A percentile compares a stretch with the other conserved stretches of the same genome.
Evolutionary conservation across 2,113 vertebrate species (phyloP).

Genomic region (Shinisaurus crocodilurus): DNA sequence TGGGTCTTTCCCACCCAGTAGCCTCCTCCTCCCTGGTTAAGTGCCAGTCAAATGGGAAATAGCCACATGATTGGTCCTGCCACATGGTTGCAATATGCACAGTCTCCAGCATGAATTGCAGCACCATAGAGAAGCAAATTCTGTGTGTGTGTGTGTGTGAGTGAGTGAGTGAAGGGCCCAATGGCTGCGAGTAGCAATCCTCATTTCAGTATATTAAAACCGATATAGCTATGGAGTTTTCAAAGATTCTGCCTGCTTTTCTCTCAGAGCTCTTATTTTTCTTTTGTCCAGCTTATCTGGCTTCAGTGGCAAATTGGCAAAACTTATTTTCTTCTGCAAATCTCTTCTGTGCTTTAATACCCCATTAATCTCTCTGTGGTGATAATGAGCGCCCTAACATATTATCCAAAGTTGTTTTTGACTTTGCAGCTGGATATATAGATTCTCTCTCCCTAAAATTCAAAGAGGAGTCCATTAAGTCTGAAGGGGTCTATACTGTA

Average conservation of each 20-base stretch:
- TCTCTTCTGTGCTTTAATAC: background rate
- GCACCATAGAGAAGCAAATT: background rate
- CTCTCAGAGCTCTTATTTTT: background rate
- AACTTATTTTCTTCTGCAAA: constrained; percentile 9
- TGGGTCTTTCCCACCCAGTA: background rate
- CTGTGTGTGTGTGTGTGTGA: background rate
- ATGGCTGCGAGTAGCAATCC: background rate
- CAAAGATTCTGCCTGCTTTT: background rate
- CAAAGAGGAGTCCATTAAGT: constrained; percentile 2
- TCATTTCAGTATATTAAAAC: background rate
- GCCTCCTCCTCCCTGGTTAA: background rate
- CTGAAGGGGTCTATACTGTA: no score
- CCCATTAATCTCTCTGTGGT: background rate
- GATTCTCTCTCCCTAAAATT: background rate
- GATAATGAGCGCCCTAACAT: no score
- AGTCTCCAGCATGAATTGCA: background rate
- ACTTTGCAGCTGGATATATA: background rate
- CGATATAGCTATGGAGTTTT: background rate
- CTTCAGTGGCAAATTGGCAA: background rate
- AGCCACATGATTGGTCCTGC: background rate
- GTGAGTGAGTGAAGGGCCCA: background rate
- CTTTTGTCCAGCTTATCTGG: background rate
- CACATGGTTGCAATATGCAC: background rate
- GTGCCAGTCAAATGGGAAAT: background rate
- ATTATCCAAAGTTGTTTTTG: background rate